Evolutionary conservation across 2,113 vertebrate species (phyloP), one percentile per base, ranked within the genome.

Genomic region (Oxygymnocypris stewartii): DNA sequence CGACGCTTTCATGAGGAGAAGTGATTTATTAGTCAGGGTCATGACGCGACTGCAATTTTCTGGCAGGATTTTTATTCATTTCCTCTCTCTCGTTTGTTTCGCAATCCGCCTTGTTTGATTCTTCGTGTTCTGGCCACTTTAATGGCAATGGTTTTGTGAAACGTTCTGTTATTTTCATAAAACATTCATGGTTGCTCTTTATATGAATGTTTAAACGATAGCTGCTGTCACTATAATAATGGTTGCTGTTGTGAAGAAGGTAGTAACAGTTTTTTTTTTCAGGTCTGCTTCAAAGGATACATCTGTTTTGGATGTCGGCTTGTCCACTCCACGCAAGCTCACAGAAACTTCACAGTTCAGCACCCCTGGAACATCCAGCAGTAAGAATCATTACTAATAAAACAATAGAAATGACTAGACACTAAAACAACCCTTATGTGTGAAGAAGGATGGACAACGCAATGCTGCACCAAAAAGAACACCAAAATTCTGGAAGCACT

Each of bases 291-390:
- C 89, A 87, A 99, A 98, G 92, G 98, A 99, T 5, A 37, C 91
- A 0, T 95, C 97, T 74, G 90, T 93, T 82, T 92, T 98, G 90
- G 98, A 99, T 25, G 95, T 96, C n/a, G 94, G 95, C 86, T 91
- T 99, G 87, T 96, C 98, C 18, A 97, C 97, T 0, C 96, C 97
- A 79, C 95, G 97, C 35, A 99, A 98, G 89, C 96, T 97, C 88
- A 90, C 97, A 0, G 98, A 99, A 80, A 89, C 94, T 0, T 94
- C 97, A 44, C 98, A 98, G 89, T 99, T 96, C 90, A 91, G 94
- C 74, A 95, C 96, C 88, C 95, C 96, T 13, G 96, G 96, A 85
- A 91, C 92, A 49, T 84, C 92, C 88, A 95, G 92, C 89, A 93
- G 98, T 99, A 94, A 91, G 94, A 90, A 76, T 20, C 10, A 79